Conservation (phyloP, 2,113 vertebrate genomes). For the Pelecanus crispus region DNA sequence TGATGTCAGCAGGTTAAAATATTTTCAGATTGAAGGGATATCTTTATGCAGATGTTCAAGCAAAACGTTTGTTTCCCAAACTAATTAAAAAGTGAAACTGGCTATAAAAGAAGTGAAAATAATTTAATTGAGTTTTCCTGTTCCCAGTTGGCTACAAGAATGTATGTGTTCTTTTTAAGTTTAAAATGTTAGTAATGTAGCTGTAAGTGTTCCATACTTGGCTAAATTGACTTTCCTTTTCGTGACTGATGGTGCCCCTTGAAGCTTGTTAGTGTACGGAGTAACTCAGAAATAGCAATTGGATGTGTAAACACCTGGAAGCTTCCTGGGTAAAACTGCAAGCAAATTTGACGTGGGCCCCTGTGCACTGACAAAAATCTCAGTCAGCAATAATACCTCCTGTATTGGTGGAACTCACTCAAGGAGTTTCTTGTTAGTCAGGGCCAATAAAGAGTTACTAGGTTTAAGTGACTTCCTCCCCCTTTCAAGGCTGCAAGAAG, state of each 20-base stretch:
- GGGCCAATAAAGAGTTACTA: not conserved
- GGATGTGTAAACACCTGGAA: not conserved
- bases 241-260: not conserved
- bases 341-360: not conserved
- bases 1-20: not conserved
- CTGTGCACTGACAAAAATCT: not conserved
- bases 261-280: not conserved
- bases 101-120: not conserved
- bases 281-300: not conserved
- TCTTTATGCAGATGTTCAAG: not conserved
- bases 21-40: not conserved
- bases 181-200: not conserved
- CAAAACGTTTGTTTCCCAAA: not conserved
- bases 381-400: not conserved
- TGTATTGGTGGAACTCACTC: not conserved
- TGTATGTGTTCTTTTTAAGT: not conserved
- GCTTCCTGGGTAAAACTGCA: not conserved
- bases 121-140: not conserved
- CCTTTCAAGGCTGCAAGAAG: not conserved
- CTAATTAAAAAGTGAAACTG: not conserved
- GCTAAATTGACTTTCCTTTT: not conserved
- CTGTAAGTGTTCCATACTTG: not conserved
- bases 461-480: not conserved
- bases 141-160: not conserved
- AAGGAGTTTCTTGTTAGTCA: not conserved